A percentile compares a stretch with the other conserved stretches of the same genome.
Evolutionary conservation across 64 coral and sea anemone species (phyloP).

Genomic region (Montipora capricornis): DNA sequence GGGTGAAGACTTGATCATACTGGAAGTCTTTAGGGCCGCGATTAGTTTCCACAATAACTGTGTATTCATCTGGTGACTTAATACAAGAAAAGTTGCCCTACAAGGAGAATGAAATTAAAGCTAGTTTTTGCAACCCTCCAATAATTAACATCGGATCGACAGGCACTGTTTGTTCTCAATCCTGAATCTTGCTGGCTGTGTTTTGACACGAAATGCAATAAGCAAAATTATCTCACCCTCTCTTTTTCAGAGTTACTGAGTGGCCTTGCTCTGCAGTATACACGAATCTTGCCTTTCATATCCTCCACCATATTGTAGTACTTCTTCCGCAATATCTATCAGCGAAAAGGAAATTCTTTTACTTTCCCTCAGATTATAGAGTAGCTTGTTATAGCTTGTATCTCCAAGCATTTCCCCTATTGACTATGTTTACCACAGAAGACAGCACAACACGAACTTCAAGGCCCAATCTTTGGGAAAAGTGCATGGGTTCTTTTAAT

Average conservation of each 20-base stretch:
- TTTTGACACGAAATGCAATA: background rate
- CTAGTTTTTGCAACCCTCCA: no score
- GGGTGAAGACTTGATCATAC: slow-evolving; percentile 92
- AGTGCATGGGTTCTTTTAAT: no score
- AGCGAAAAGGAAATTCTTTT: background rate
- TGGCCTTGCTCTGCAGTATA: slow-evolving; percentile 93
- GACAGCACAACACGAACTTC: no score
- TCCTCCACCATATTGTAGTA: slow-evolving; percentile 99
- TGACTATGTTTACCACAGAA: no score
- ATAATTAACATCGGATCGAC: no score
- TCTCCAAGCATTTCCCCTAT: no score
- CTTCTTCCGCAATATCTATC: slow-evolving; percentile 97
- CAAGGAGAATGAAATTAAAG: background rate
- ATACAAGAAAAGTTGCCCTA: slow-evolving; percentile 92
- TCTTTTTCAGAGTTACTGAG: slow-evolving; percentile 88
- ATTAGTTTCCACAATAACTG: slow-evolving; percentile 75
- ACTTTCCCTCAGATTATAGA: no score
- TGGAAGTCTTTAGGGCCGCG: slow-evolving; percentile 97
- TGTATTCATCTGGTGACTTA: slow-evolving; percentile 98
- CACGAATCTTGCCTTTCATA: slow-evolving; percentile 99
- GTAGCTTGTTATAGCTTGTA: no score
- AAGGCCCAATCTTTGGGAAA: no score
- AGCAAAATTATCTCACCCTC: slow-evolving; percentile 73
- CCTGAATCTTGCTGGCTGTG: background rate
- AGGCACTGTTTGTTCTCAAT: no score